Percentiles rank a stretch among this genome's conserved stretches.
phyloP scores from a whole-genome alignment of 2,888 invertebrate species.

The Bimastos eiseni region DNA sequence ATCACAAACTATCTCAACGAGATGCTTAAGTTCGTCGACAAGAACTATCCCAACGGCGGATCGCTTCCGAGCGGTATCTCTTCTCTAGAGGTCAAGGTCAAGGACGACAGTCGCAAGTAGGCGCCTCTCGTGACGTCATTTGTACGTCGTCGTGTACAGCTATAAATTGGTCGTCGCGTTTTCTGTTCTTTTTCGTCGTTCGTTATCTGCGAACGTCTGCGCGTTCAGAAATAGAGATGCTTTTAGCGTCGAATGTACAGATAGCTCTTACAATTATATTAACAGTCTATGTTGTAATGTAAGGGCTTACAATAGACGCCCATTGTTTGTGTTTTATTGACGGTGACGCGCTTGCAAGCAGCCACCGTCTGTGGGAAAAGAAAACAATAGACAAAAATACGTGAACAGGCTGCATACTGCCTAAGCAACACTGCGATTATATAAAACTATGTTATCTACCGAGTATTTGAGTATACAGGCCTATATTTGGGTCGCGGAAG shows the following conservation, averaged over 20 bases:
- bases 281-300: neutral
- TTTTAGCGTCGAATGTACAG: neutral
- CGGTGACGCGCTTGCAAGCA: neutral
- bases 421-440: neutral
- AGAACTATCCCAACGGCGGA: neutral
- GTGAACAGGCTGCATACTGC: neutral
- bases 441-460: neutral
- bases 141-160: neutral
- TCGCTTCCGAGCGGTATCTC: neutral
- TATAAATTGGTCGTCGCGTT: neutral
- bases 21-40: slow-evolving; percentile 73
- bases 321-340: neutral
- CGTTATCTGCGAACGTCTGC: neutral
- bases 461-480: too few species aligned
- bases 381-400: neutral
- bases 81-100: slow-evolving; percentile 21
- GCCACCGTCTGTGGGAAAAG: neutral
- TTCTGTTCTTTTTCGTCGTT: neutral
- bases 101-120: slow-evolving; percentile 24
- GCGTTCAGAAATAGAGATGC: neutral
- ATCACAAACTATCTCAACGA: slow-evolving; percentile 95
- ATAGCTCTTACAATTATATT: neutral
- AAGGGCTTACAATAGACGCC: neutral
- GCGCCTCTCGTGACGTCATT: neutral
- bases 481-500: too few species aligned